These are phyloP conservation scores for Lypha dubia DNA, from an alignment of 2,888 invertebrate species.

Conservation along the genomic window DNA sequence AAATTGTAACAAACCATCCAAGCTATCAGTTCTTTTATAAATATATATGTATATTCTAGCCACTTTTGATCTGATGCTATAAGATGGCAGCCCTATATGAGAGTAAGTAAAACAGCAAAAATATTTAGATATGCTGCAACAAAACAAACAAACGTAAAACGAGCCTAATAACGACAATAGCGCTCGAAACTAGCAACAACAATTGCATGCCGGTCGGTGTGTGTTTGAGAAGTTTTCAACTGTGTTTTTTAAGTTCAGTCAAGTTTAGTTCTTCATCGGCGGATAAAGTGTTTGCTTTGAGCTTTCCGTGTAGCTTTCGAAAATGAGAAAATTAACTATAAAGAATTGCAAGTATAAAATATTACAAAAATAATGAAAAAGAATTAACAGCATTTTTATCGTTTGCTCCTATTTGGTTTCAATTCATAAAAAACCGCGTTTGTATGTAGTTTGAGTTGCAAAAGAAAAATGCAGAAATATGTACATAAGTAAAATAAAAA, in stretches of 20 bases:
- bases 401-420: conserved; percentile 53
- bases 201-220: conserved; percentile 64
- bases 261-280: conserved; percentile 77
- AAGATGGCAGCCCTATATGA: background rate
- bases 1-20: too few species aligned
- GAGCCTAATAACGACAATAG: conserved; percentile 67
- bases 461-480: conserved; percentile 20
- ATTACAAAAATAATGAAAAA: conserved; percentile 40
- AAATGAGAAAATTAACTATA: conserved; percentile 28
- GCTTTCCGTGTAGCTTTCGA: conserved; percentile 16
- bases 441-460: conserved; percentile 43
- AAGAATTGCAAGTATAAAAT: conserved; percentile 19
- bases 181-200: conserved; percentile 43
- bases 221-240: conserved; percentile 69
- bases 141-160: conserved; percentile 49
- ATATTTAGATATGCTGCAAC: conserved; percentile 57
- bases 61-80: too few species aligned
- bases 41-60: too few species aligned
- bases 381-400: conserved; percentile 49
- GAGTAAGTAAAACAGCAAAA: conserved; percentile 14
- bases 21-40: too few species aligned
- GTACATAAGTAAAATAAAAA: conserved; percentile 2
- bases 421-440: conserved; percentile 59
- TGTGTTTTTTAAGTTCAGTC: conserved; percentile 56
- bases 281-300: conserved; percentile 77